These are phyloP conservation scores for Sitophilus oryzae DNA, from an alignment of 1,140 invertebrate genomes.

Conservation along the genomic window DNA sequence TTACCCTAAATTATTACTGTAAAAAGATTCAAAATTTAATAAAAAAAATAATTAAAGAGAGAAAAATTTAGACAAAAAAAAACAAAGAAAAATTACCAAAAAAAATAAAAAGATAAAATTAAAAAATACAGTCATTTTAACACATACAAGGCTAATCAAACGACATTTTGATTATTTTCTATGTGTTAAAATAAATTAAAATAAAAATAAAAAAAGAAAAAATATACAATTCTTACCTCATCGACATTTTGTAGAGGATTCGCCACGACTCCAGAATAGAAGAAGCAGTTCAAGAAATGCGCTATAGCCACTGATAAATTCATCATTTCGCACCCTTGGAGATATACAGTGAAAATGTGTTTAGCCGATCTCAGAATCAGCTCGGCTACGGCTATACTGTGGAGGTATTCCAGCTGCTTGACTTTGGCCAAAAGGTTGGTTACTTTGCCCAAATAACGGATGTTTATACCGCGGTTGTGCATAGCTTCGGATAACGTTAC, in stretches of 20 bases:
- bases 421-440: constrained; percentile 71
- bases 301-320: constrained; percentile 81
- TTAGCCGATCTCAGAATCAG: constrained; percentile 83
- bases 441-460: constrained; percentile 90
- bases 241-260: constrained; percentile 60
- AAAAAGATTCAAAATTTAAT: too few species aligned
- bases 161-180: not conserved
- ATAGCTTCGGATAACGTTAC: constrained; percentile 87
- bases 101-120: too few species aligned
- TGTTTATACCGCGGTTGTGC: constrained; percentile 92
- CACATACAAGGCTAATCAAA: constrained; percentile 7
- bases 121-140: too few species aligned
- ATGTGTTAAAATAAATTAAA: not conserved
- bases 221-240: too few species aligned
- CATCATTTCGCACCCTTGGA: constrained; percentile 88
- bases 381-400: constrained; percentile 82
- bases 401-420: constrained; percentile 77
- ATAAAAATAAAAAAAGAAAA: not conserved
- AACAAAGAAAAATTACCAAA: too few species aligned
- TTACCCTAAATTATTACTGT: too few species aligned
- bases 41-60: too few species aligned
- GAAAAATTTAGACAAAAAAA: too few species aligned
- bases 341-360: constrained; percentile 87
- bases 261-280: constrained; percentile 64
- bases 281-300: constrained; percentile 93